phyloP scores from a whole-genome alignment of 1,140 invertebrate genomes.

The Calliphora vicina region DNA sequence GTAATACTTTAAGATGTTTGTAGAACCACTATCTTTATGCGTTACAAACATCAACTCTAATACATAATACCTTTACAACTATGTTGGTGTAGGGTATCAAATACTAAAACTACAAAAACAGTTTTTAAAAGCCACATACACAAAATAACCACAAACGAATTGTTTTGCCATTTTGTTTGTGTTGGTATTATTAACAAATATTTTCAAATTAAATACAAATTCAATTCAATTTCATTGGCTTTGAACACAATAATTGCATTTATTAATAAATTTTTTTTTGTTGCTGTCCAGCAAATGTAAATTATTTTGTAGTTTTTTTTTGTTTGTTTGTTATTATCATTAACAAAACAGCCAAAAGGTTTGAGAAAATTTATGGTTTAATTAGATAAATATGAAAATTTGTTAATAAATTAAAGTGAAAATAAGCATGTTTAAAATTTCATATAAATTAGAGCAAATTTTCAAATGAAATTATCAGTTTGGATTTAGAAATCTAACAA shows the following conservation, averaged over 20 bases:
- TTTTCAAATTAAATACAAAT: slow-evolving; percentile 3
- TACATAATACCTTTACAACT: too few relatives aligned
- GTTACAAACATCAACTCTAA: too few relatives aligned
- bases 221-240: slow-evolving; percentile 3
- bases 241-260: slow-evolving; percentile 13
- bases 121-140: neutral
- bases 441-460: neutral
- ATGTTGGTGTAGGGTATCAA: too few relatives aligned
- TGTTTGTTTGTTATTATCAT: neutral
- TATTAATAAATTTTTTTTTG: neutral
- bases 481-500: neutral
- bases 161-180: neutral
- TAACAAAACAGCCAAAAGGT: neutral
- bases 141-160: neutral
- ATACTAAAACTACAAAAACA: too few relatives aligned
- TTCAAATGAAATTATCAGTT: neutral
- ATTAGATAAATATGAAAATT: neutral
- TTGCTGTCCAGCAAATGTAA: neutral
- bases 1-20: too few relatives aligned
- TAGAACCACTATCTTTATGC: too few relatives aligned
- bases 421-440: neutral
- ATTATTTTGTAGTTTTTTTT: neutral
- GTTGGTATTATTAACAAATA: neutral
- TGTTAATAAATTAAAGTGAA: too few relatives aligned
- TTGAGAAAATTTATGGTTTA: neutral